Evolutionary conservation across 2,113 vertebrate genomes (phyloP).

Genomic region (Dendropsophus ebraccatus): DNA sequence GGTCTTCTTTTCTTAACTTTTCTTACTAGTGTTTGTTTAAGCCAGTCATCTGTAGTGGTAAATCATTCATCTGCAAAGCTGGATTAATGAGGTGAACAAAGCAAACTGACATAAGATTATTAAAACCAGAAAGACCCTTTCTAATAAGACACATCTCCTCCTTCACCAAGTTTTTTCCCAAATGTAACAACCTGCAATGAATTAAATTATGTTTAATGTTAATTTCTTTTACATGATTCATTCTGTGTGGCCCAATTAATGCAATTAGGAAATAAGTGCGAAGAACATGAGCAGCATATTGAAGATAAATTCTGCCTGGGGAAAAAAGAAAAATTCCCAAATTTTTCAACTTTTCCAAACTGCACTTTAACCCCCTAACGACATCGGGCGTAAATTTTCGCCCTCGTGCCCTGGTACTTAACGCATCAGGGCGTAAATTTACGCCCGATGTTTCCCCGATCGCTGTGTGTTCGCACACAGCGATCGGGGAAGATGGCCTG

Average conservation of each 20-base stretch:
- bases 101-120: background rate
- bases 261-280: background rate
- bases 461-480: too few species aligned
- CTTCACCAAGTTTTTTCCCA: background rate
- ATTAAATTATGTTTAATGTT: constrained; percentile 6
- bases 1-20: background rate
- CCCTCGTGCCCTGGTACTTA: too few species aligned
- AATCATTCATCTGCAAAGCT: background rate
- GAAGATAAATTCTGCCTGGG: background rate
- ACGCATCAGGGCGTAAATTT: too few species aligned
- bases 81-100: background rate
- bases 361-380: background rate
- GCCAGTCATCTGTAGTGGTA: background rate
- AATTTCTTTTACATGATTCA: background rate
- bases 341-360: background rate
- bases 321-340: background rate
- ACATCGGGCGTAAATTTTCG: too few species aligned
- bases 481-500: too few species aligned
- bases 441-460: too few species aligned
- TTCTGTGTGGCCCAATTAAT: background rate
- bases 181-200: background rate
- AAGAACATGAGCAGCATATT: background rate
- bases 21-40: background rate
- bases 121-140: background rate
- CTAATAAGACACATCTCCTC: background rate